phyloP scores from a whole-genome alignment of 2,113 vertebrate genomes.

The Pyrgilauda ruficollis region DNA sequence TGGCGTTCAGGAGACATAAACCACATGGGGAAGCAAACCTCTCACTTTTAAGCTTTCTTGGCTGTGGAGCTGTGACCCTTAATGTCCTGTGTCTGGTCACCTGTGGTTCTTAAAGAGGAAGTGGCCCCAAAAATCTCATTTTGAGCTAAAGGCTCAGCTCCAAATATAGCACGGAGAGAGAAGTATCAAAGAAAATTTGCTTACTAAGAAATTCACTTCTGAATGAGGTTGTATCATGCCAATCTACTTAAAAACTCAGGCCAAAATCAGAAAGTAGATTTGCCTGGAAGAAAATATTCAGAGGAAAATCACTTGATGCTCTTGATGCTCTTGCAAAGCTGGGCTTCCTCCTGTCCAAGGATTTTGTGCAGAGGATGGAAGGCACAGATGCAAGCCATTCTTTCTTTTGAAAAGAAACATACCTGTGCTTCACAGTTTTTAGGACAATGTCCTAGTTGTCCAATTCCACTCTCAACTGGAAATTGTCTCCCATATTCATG shows the following conservation, averaged over 20 bases:
- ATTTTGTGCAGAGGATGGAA: neutral
- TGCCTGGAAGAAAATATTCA: neutral
- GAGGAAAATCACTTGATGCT: neutral
- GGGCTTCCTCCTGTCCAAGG: neutral
- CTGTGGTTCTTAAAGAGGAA: neutral
- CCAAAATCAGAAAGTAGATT: neutral
- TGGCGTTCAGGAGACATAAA: neutral
- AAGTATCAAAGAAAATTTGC: neutral
- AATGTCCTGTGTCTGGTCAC: neutral
- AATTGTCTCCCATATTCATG: neutral
- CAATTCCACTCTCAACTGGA: neutral
- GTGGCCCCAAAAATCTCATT: neutral
- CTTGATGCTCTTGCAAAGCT: neutral
- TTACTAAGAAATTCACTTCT: neutral
- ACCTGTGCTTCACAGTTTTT: neutral
- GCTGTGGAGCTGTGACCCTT: neutral
- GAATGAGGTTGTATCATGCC: neutral
- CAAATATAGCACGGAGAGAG: neutral
- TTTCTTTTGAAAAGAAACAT: neutral
- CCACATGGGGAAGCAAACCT: neutral
- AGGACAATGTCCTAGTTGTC: neutral
- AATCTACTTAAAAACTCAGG: neutral
- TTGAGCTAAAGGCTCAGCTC: neutral
- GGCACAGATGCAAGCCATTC: rapidly evolving
- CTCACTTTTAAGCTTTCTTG: neutral